Evolutionary conservation across 2,888 invertebrate genomes (phyloP).

Genomic region (Labia minor): DNA sequence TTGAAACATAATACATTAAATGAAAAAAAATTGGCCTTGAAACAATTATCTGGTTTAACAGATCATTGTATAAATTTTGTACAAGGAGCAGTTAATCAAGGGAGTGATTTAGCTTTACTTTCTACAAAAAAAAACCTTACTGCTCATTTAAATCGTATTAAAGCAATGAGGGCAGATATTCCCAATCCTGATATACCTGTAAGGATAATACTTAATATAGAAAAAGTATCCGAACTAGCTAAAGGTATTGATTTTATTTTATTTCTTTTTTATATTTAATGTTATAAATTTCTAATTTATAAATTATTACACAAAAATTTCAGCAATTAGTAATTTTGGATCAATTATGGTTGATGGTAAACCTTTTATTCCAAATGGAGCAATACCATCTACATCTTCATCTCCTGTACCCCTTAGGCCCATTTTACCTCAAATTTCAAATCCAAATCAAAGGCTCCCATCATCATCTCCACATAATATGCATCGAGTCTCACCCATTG

Average conservation of each 20-base stretch:
- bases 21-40: constrained; percentile 73
- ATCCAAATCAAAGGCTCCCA: neutral
- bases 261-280: constrained; percentile 18
- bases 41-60: constrained; percentile 70
- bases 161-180: constrained; percentile 72
- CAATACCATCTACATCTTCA: neutral
- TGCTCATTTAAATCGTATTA: constrained; percentile 67
- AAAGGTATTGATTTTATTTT: constrained; percentile 51
- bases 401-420: neutral
- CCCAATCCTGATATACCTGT: constrained; percentile 84
- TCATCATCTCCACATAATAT: neutral
- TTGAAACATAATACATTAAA: constrained; percentile 63
- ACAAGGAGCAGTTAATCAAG: constrained; percentile 62
- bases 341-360: neutral
- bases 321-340: neutral
- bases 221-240: constrained; percentile 68
- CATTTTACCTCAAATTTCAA: neutral
- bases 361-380: neutral
- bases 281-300: constrained; percentile 13
- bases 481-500: neutral
- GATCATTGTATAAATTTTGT: constrained; percentile 84
- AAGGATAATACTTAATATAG: constrained; percentile 64
- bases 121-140: constrained; percentile 61
- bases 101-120: constrained; percentile 73
- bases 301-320: constrained; percentile 16